phyloP scores from a whole-genome alignment of 2,888 invertebrate genomes.

The Chrysolina haemoptera region DNA sequence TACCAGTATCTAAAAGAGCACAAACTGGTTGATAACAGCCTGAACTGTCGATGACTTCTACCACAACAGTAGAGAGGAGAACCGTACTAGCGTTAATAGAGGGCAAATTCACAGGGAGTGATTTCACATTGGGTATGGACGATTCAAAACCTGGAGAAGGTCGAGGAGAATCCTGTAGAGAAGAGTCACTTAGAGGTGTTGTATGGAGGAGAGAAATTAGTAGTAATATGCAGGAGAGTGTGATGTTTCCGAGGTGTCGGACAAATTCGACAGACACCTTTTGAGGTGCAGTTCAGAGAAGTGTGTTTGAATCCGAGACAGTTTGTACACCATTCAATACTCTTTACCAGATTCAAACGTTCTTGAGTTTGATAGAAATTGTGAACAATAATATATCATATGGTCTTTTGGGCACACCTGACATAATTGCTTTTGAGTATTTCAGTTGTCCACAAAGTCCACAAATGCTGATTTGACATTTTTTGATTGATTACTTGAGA shows the following conservation, averaged over 20 bases:
- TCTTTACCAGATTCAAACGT: not conserved
- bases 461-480: too few relatives aligned
- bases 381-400: too few relatives aligned
- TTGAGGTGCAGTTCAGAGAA: not conserved
- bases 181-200: too few relatives aligned
- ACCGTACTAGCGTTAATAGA: too few relatives aligned
- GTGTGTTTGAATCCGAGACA: conserved; percentile 24
- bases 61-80: too few relatives aligned
- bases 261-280: not conserved
- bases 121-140: too few relatives aligned
- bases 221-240: not conserved
- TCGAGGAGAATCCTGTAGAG: too few relatives aligned
- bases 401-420: not conserved
- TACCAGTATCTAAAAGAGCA: conserved; percentile 20
- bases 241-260: not conserved
- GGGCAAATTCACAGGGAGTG: too few relatives aligned
- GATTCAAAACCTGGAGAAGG: too few relatives aligned
- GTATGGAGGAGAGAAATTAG: too few relatives aligned
- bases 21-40: conserved; percentile 18
- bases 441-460: too few relatives aligned
- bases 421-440: not conserved
- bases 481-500: too few relatives aligned
- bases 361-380: not conserved
- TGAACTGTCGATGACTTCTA: not conserved
- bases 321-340: conserved; percentile 12